Evolutionary conservation across 2,113 vertebrate genomes (phyloP).

Genomic region (Microtus pennsylvanicus): DNA sequence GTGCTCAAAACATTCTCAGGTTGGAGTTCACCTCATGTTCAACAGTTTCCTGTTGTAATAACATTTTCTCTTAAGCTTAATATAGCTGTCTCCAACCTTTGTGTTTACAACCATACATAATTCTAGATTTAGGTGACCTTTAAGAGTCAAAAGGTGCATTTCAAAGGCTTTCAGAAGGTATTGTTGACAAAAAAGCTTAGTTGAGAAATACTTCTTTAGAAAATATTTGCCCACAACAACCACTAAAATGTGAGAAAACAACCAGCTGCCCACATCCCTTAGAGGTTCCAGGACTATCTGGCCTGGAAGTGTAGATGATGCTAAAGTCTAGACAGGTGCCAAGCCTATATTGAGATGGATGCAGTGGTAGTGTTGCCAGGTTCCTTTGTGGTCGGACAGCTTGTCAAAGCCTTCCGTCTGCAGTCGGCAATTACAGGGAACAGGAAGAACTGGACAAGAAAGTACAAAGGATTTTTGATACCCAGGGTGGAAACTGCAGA

Average conservation of each 20-base stretch:
- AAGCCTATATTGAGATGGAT: slow-evolving; percentile 54
- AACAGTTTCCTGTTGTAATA: background rate
- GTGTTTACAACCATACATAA: background rate
- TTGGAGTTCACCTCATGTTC: background rate
- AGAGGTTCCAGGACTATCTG: background rate
- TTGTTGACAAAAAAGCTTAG: background rate
- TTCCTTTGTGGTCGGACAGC: background rate
- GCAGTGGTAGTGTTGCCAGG: background rate
- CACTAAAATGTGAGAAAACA: slow-evolving; percentile 59
- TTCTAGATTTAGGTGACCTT: background rate
- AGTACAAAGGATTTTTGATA: background rate
- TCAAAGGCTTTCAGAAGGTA: background rate
- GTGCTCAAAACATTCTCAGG: background rate
- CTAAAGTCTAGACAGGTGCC: background rate
- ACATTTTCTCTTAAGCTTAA: background rate
- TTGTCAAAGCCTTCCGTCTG: background rate
- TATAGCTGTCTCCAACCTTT: background rate
- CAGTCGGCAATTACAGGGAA: background rate
- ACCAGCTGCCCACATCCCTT: slow-evolving; percentile 2
- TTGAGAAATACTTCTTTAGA: background rate
- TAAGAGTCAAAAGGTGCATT: background rate
- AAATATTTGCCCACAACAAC: background rate
- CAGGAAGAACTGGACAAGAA: background rate
- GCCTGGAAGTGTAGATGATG: background rate
- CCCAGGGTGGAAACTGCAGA: background rate